Base-by-base conservation (phyloP, 92 coral and sea anemone species). In the Zoanthus gigantus region DNA sequence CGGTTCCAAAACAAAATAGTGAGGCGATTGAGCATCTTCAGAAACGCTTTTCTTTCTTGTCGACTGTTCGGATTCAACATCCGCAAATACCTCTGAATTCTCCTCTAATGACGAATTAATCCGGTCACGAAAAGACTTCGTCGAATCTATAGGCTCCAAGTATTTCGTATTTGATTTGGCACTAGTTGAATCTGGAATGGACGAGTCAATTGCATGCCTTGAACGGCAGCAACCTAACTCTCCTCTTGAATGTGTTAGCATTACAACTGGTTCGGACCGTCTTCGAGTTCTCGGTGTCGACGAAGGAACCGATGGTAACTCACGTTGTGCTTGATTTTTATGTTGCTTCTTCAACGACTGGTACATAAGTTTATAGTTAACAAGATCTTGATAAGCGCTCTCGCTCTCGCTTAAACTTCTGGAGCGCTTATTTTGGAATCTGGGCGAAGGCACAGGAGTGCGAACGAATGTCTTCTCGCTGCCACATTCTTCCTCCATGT, bases 401-500 rank as follows among this genome's bases (percentile, higher is more conserved):
- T 80, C 85, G 30, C 11, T 54, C 30, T 77, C 82, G 28, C 50
- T 80, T 18, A 80, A 66, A 15, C 85, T 80, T 63, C 71, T 80
- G 44, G 85, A 80, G 46, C 85, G 72, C 74, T 69, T 69, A 9
- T 66, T 80, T 11, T 45, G 15, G 75, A 46, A n/a, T 17, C 28
- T 80, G 28, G 85, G 85, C 23, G 75, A 65, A 66, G 85, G 85
- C 3, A n/a, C n/a, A 31, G 85, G 85, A 81, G 74, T 80, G 82
- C 10, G 44, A 17, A 31, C 80, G 12, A 74, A 48, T 15, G 74
- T 37, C n/a, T 32, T 29, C n/a, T 81, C 60, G 29, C 45, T 65
- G 46, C 31, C 42, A 12, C 18, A n/a, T 28, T 81, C 85, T 81
- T 81, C 85, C 74, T 81, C 65, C 50, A 68, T 81, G 28, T 63